Evolutionary conservation across 2,797 vertebrate species (phyloP).

Genomic region (Rallus crepitans): DNA sequence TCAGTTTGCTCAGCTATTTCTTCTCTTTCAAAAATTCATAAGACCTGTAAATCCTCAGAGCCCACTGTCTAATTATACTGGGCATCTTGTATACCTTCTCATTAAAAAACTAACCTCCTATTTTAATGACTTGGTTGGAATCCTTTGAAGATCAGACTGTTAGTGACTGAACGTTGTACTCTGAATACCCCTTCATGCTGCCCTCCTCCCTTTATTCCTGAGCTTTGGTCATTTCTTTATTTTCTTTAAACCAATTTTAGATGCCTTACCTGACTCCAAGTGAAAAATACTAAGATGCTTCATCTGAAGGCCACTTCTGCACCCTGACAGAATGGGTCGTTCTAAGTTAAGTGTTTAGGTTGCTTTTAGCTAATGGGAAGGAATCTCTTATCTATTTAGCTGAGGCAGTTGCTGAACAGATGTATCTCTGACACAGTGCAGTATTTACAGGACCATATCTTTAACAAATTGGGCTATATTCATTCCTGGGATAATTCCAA

Average conservation of each 20-base stretch:
- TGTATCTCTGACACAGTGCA: not conserved
- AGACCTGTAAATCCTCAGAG: conserved; percentile 77
- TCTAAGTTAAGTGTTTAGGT: not conserved
- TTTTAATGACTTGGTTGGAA: conserved; percentile 77
- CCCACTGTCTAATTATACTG: conserved; percentile 76
- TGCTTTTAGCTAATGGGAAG: conserved; percentile 16
- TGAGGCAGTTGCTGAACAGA: conserved; percentile 19
- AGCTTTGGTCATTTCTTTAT: conserved; percentile 21
- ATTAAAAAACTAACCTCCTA: conserved; percentile 80
- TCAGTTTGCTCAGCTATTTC: conserved; percentile 68
- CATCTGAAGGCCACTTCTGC: not conserved
- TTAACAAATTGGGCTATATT: conserved; percentile 36
- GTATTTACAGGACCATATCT: conserved; percentile 11
- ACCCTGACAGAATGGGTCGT: not conserved
- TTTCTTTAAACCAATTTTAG: not conserved
- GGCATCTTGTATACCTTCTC: conserved; percentile 76
- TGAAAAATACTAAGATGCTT: not conserved
- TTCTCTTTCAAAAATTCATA: conserved; percentile 64
- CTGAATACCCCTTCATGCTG: conserved; percentile 34
- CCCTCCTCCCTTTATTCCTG: conserved; percentile 15
- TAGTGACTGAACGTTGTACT: conserved; percentile 52
- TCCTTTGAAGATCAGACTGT: conserved; percentile 77
- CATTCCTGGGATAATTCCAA: conserved; percentile 2
- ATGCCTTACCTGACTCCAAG: not conserved
- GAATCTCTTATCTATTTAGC: not conserved